Evolutionary conservation across 2,888 invertebrate species (phyloP).

Genomic region (Lathronympha strigana): DNA sequence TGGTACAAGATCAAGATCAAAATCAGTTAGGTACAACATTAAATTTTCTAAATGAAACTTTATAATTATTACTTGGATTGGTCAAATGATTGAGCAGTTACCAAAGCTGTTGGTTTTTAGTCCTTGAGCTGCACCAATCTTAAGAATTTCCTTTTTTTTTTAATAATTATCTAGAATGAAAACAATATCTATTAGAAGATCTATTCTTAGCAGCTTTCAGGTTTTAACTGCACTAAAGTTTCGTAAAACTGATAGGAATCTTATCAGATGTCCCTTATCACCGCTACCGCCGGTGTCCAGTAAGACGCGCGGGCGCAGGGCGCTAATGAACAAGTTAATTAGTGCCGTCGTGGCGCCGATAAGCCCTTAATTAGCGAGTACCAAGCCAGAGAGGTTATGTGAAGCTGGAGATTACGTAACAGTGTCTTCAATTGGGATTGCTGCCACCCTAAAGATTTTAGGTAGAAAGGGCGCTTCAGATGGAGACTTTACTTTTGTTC

Average conservation of each 20-base stretch:
- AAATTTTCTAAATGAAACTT: too few relatives aligned
- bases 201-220: neutral
- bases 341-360: constrained; percentile 58
- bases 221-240: neutral
- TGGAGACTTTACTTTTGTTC: too few relatives aligned
- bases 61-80: too few relatives aligned
- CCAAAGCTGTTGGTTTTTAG: too few relatives aligned
- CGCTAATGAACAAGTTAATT: constrained; percentile 70
- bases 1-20: too few relatives aligned
- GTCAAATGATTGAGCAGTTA: too few relatives aligned
- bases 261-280: constrained; percentile 27
- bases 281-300: constrained; percentile 4
- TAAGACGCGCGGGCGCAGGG: constrained; percentile 41
- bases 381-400: constrained; percentile 20
- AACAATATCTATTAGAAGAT: neutral
- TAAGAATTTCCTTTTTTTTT: too few relatives aligned
- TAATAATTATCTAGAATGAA: neutral
- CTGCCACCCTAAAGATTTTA: neutral
- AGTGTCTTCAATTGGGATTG: constrained; percentile 15
- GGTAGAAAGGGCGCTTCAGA: too few relatives aligned
- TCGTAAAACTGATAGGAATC: constrained; percentile 9
- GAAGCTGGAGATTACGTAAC: constrained; percentile 17
- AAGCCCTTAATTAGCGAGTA: constrained; percentile 52
- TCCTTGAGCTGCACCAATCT: too few relatives aligned
- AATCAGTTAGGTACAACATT: too few relatives aligned